These are phyloP conservation scores for Pelecanoides urinatrix DNA, from an alignment of 2,113 vertebrate genomes.

Conservation along the genomic window DNA sequence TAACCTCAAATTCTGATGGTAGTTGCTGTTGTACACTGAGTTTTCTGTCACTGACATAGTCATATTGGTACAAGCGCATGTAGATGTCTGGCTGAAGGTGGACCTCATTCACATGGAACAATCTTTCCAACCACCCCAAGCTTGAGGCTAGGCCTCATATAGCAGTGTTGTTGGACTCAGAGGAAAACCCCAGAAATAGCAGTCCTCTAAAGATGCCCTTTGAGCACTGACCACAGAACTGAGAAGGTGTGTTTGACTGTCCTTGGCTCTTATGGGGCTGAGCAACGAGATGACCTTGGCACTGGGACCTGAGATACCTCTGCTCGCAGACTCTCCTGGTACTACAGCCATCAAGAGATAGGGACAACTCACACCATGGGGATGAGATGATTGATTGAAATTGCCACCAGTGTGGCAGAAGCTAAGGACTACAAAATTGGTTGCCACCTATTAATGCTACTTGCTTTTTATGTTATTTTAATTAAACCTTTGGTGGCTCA, in stretches of 20 bases:
- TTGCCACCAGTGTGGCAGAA: not conserved
- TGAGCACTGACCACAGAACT: not conserved
- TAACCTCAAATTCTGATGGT: not conserved
- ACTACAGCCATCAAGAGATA: not conserved
- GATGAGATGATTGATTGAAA: not conserved
- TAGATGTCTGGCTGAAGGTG: not conserved
- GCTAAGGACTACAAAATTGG: not conserved
- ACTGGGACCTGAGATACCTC: not conserved
- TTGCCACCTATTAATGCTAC: not conserved
- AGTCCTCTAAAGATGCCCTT: not conserved
- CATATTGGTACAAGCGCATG: not conserved
- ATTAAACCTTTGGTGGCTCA: not conserved
- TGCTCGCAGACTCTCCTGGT: not conserved
- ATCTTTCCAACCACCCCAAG: not conserved
- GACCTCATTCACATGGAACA: fast-evolving
- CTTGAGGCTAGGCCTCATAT: not conserved
- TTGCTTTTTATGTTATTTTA: not conserved
- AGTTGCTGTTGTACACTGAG: not conserved
- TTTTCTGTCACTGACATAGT: not conserved
- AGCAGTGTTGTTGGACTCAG: not conserved
- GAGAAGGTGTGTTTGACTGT: not conserved
- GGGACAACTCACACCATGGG: not conserved
- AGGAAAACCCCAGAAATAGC: not conserved
- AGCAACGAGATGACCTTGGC: not conserved
- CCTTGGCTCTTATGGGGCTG: not conserved